Percentiles rank a stretch among this genome's conserved stretches.
These are phyloP conservation scores for Pseudococcus jackbeardsleyi DNA, from an alignment of 2,888 invertebrate species.

Conservation along the genomic window DNA sequence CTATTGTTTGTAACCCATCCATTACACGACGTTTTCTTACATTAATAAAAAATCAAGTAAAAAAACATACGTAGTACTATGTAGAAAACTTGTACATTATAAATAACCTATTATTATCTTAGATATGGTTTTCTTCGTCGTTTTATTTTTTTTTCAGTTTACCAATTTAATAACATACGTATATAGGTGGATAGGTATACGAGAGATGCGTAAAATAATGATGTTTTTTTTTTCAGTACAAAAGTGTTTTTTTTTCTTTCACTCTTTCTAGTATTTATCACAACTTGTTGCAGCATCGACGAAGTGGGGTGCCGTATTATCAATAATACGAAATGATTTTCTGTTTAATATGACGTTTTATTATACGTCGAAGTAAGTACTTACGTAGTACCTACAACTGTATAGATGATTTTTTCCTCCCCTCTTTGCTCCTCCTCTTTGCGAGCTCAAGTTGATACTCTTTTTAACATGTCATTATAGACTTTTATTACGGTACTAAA, in stretches of 20 bases:
- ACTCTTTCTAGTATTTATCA: neutral
- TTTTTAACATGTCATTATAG: slow-evolving; percentile 12
- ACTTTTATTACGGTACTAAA: slow-evolving; percentile 14
- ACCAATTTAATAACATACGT: slow-evolving; percentile 49
- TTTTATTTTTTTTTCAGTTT: slow-evolving; percentile 33
- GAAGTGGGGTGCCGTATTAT: too few species aligned
- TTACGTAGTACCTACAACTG: neutral
- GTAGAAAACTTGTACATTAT: slow-evolving; percentile 16
- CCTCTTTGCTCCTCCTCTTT: neutral
- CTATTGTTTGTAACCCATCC: slow-evolving; percentile 57
- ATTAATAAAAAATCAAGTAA: slow-evolving; percentile 22
- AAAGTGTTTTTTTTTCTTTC: neutral
- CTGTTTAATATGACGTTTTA: slow-evolving; percentile 23
- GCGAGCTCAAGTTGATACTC: neutral
- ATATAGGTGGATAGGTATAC: neutral
- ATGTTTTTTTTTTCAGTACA: neutral
- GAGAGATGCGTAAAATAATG: slow-evolving; percentile 49
- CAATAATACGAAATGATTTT: too few species aligned
- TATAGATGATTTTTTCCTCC: neutral
- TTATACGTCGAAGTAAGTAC: neutral
- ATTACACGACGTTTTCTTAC: slow-evolving; percentile 54
- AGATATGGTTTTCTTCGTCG: slow-evolving; percentile 10
- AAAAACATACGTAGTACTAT: neutral
- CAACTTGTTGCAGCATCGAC: neutral
- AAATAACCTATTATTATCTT: slow-evolving; percentile 46